Evolutionary conservation across 2,888 invertebrate species (phyloP), one percentile per base, ranked within the genome.

Genomic region (Sylvicola cinctus): DNA sequence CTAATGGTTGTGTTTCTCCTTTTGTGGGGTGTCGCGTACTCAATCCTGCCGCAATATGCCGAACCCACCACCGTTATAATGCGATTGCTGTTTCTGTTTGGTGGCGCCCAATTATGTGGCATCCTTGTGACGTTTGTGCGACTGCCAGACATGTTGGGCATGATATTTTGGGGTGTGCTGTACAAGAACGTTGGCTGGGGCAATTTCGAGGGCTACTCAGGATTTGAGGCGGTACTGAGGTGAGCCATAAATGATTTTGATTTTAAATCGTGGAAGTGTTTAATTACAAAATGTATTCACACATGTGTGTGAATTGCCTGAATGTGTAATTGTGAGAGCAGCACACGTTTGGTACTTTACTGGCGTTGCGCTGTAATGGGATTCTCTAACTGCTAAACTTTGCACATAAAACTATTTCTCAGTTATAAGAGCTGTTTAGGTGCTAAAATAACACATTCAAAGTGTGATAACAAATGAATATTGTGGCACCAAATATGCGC

Each of bases 121-220:
- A 44, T 52, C n/a, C 35, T 56, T 38, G 51, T 52, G 25, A 47
- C 49, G 30, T 48, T 52, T 6, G 33, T 51, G 3, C 45, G 46
- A 25, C 35, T 58, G 40, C 58, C 71, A 1, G 70, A 71, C 5
- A 61, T 71, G 48, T 55, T 72, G 37, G 72, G 72, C 11, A 71
- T 72, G 71, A 50, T 72, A 2, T 51, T 70, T 31, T 64, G 67
- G 34, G 70, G 72, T 10, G 62, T 70, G 3, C 47, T 63, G 7
- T 57, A 64, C 34, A 51, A 60, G 32, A 66, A 66, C 45, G 42
- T 62, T 13, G 63, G 62, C 0, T 49, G 58, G 38, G 57, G 64
- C 17, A 45, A 62, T 35, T 60, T 66, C 35, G 54, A 48, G 10
- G 55, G 56, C 7, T 66, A 63, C 40, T 49, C 53, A 14, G 50